Conservation (phyloP, 2,797 vertebrate genomes). For the Rhynchonycteris naso region DNA sequence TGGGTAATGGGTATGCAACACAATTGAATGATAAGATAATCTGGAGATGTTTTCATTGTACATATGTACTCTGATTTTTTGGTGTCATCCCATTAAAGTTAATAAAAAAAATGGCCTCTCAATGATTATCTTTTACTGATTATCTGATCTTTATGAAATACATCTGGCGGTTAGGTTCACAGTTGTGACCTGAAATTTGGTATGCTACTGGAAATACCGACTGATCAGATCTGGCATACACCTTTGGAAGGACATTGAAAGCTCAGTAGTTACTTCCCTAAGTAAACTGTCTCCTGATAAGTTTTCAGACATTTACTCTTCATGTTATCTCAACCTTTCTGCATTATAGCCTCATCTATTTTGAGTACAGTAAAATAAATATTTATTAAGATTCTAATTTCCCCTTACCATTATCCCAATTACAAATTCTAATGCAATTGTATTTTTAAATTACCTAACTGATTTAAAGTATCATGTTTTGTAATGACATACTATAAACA, state of each 20-base stretch:
- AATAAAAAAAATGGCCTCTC: not conserved
- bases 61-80: too few relatives aligned
- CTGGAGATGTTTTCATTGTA: too few relatives aligned
- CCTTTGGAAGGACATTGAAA: not conserved
- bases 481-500: not conserved
- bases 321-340: not conserved
- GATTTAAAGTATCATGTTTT: not conserved
- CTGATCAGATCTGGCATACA: not conserved
- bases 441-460: not conserved
- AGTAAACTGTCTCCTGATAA: not conserved
- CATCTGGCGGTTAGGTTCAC: not conserved
- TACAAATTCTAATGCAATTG: not conserved
- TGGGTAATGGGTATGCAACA: too few relatives aligned
- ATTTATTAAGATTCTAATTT: not conserved
- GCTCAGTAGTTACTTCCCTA: not conserved
- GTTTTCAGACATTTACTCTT: not conserved
- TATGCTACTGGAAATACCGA: not conserved
- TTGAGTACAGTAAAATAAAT: not conserved
- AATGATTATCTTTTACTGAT: not conserved
- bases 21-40: too few relatives aligned
- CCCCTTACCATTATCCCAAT: not conserved
- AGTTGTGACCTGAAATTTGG: not conserved
- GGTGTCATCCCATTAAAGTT: too few relatives aligned
- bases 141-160: not conserved
- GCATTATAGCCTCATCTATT: not conserved